Evolutionary conservation across 1,140 invertebrate genomes (phyloP), one percentile per base, ranked within the genome.

Genomic region (Papilio polyxenes): DNA sequence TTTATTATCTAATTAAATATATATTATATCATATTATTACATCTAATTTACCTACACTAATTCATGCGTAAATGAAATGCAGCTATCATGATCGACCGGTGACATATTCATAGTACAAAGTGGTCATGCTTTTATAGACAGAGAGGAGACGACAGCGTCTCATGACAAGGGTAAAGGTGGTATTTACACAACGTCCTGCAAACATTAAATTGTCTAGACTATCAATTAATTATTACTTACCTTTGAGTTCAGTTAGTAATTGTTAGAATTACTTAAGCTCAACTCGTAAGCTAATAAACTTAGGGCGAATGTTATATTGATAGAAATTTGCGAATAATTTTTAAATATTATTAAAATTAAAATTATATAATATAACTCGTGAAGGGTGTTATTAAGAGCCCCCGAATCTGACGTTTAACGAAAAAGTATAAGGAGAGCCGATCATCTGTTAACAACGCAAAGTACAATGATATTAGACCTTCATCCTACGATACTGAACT

Each of bases 401-500:
- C 10, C 2, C 49, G 49, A 4, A 44, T 6, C 40, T 7, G 40
- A 44, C 1, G 40, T 7, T 44, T 44, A 44, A 3, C 40, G 40
- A 44, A 44, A 44, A 44, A 44, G 1, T 44, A 44, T 44, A 44
- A 44, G 3, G 1, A 53, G 7, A 53, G 5, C 15, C 13, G 15
- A 17, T 17, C 51, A 53, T 53, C 51, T 53, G 15, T 17, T 31
- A 31, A 56, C 20, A 3, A 31, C 20, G 23, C 11, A 65, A 20
- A 72, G 65, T 72, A 72, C 65, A 15, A 72, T 17, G 65, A 37
- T 20, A 40, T 72, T 17, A 40, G 65, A 40, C 65, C 65, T 72
- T 72, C 23, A 40, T 72, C 65, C 65, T 37, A 17, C 13, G 23
- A 31, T 31, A 13, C 31, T 40, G 65, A 72, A 37, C 23, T 72